Evolutionary conservation across 2,113 vertebrate species (phyloP).

Genomic region (Petroica traversi): DNA sequence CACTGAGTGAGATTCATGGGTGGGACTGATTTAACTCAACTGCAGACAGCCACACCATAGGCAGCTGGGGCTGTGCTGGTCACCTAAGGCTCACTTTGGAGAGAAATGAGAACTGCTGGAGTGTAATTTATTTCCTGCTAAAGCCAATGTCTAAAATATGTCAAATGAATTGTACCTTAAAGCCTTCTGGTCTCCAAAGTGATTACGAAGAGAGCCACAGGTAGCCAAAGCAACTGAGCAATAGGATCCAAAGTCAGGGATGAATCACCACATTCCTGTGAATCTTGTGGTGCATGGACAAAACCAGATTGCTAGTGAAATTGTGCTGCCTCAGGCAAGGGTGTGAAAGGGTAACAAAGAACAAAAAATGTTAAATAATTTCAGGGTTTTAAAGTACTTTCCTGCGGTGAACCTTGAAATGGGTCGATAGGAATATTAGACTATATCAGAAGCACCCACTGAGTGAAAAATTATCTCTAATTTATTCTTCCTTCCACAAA

Average conservation of each 20-base stretch:
- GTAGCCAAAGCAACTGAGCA: not conserved
- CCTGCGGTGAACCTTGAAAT: not conserved
- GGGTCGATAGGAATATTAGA: not conserved
- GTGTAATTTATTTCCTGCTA: not conserved
- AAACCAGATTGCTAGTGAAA: not conserved
- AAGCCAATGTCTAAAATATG: not conserved
- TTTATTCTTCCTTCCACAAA: not conserved
- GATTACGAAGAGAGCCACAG: not conserved
- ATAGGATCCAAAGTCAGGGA: not conserved
- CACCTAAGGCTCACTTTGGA: not conserved
- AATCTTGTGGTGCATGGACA: not conserved
- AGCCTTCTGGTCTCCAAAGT: not conserved
- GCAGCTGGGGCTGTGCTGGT: not conserved
- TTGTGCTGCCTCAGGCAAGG: not conserved
- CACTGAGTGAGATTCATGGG: not conserved
- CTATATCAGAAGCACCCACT: not conserved
- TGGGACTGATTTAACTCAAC: not conserved
- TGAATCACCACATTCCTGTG: not conserved
- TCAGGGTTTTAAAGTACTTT: not conserved
- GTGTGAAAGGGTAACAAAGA: not conserved
- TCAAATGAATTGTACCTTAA: constrained; percentile 3
- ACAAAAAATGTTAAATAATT: not conserved
- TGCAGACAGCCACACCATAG: not conserved
- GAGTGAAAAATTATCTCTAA: not conserved
- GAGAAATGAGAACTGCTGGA: not conserved